Conservation (phyloP, 2,113 vertebrate genomes). For the Scartelaos histophorus region DNA sequence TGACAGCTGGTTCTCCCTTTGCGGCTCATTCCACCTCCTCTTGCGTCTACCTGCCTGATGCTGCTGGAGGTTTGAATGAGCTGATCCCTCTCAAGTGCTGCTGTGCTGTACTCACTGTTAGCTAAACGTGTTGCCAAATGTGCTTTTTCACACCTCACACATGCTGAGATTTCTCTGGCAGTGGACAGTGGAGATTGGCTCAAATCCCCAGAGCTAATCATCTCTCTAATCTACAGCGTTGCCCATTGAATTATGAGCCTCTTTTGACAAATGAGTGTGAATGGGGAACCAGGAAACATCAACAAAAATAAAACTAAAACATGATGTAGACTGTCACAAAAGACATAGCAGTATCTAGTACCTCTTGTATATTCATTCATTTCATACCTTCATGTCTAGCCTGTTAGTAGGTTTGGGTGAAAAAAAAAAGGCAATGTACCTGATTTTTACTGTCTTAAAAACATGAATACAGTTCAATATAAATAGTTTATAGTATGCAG, state of each 20-base stretch:
- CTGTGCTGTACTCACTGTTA: slow-evolving; percentile 25
- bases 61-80: not conserved
- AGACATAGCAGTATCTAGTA: no score
- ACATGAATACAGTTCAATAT: no score
- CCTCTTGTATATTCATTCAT: not conserved
- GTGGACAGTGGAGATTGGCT: slow-evolving; percentile 25
- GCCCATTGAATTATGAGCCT: not conserved
- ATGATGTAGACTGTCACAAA: not conserved
- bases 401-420: no score
- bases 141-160: slow-evolving; percentile 30
- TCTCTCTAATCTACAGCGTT: slow-evolving; percentile 13
- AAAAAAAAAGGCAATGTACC: no score
- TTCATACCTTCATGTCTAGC: no score
- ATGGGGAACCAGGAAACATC: not conserved
- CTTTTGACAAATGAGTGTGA: not conserved
- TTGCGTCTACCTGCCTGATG: slow-evolving; percentile 10
- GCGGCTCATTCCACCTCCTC: not conserved
- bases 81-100: slow-evolving; percentile 14
- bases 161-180: slow-evolving; percentile 45
- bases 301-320: not conserved
- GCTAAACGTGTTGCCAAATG: slow-evolving; percentile 28
- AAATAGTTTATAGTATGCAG: no score
- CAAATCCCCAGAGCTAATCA: slow-evolving; percentile 7
- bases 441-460: no score
- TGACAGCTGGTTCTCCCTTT: not conserved